Base-by-base conservation (phyloP, 2,797 vertebrate genomes). In the Crenuchus spilurus region DNA sequence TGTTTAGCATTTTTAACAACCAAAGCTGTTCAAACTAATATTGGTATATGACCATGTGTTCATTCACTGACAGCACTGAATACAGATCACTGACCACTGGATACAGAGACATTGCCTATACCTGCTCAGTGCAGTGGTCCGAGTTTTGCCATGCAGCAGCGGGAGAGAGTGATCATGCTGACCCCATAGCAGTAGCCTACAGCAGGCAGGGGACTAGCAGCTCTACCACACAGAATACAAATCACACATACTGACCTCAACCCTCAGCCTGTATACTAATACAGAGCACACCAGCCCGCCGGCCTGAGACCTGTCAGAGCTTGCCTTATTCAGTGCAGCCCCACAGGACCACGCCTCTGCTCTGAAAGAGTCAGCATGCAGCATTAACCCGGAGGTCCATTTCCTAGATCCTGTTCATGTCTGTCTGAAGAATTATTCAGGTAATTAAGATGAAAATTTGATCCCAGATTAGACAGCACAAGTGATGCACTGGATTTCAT, bases 111-210 rank as follows among this genome's bases (percentile, higher is more conserved):
- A 67, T 16, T 13, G 18, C 55, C 57, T 48, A 28, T 30, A 6
- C 31, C 35, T 62, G 26, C 16, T 58, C 44, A 26, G 37, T 33
- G 5, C n/a, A 33, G 6, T 46, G 57, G 26, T 48, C 51, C 60
- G 28, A 51, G 35, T 49, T 69, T 68, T 68, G 46, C 62, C 67
- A 66, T 69, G 57, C 31, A 64, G 75, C 18, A 54, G 26, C 75
- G 75, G 75, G 72, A 22, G 46, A 49, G 35, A 70, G 39, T 72
- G 76, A 76, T 78, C 63, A 66, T 66, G 61, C 66, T 79, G 71
- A 79, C 80, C 77, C 75, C 46, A 73, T 51, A 79, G 54, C 76
- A 71, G 69, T 62, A 71, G 77, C 64, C 72, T 70, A 75, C 64
- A 72, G 75, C 63, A 66, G 72, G 31, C 73, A 62, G 52, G 75